Evolutionary conservation across 2,888 invertebrate genomes (phyloP).

Genomic region (Zootermopsis nevadensis): DNA sequence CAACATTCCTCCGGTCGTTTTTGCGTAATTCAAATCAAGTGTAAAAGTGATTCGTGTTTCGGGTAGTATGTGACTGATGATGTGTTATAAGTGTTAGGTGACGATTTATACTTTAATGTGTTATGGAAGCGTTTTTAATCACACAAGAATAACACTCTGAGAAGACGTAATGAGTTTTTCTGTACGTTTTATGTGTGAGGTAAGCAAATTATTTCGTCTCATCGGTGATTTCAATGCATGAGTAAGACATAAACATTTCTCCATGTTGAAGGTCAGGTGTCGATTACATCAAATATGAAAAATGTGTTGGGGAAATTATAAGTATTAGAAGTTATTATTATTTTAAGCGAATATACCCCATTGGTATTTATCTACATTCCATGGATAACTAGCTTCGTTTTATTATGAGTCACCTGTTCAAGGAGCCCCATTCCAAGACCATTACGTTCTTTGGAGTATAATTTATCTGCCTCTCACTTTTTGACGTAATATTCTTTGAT

Average conservation of each 20-base stretch:
- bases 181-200: not conserved
- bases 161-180: not conserved
- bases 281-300: not conserved
- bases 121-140: not conserved
- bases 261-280: not conserved
- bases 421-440: not conserved
- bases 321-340: not conserved
- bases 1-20: not conserved
- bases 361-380: not conserved
- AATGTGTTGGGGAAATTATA: not conserved
- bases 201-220: not conserved
- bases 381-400: not conserved
- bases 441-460: not conserved
- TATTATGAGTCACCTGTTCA: not conserved
- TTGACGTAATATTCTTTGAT: not conserved
- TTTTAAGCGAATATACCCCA: not conserved
- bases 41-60: conserved; percentile 2
- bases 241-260: not conserved
- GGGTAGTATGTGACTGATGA: not conserved
- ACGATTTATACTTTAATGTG: not conserved
- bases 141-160: not conserved
- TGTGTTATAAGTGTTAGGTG: not conserved
- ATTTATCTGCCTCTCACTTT: not conserved
- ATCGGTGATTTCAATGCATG: not conserved
- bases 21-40: not conserved